phyloP scores from a whole-genome alignment of 2,888 invertebrate species.

The Caenorhabditis doughertyi region DNA sequence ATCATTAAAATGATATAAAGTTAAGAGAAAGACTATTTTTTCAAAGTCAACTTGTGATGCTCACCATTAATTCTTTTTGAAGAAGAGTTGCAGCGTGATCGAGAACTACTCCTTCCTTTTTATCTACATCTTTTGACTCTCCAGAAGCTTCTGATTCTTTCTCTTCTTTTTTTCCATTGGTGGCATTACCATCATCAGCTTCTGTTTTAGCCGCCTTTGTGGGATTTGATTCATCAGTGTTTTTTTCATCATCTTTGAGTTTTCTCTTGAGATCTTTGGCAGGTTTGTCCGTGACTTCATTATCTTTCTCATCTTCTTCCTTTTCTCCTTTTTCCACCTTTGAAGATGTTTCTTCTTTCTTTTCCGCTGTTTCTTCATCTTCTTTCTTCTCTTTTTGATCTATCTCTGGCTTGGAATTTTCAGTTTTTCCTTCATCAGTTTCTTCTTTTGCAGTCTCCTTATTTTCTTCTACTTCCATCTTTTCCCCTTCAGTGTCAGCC shows the following conservation, averaged over 20 bases:
- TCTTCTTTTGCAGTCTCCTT: background rate
- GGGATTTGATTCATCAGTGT: too few species aligned
- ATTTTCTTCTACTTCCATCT: background rate
- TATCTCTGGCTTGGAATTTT: too few species aligned
- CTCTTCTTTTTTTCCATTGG: too few species aligned
- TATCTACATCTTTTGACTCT: background rate
- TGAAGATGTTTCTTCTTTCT: background rate
- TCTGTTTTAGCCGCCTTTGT: too few species aligned
- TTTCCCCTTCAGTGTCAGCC: background rate
- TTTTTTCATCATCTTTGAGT: too few species aligned
- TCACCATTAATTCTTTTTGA: slow-evolving; percentile 20
- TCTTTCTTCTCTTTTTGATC: background rate
- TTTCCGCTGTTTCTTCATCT: background rate
- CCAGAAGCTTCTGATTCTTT: background rate
- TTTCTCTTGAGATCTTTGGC: too few species aligned
- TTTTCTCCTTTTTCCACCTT: slow-evolving; percentile 3
- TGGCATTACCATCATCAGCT: too few species aligned
- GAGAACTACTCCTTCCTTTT: background rate
- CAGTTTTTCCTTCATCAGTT: background rate
- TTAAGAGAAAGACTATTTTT: too few species aligned
- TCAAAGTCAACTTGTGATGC: background rate
- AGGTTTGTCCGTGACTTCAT: background rate
- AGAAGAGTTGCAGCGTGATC: slow-evolving; percentile 11
- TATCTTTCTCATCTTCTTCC: background rate
- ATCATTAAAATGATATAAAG: background rate